Evolutionary conservation across 2,113 vertebrate species (phyloP), one percentile per base, ranked within the genome.

Genomic region (Mesembrinibis cayennensis): DNA sequence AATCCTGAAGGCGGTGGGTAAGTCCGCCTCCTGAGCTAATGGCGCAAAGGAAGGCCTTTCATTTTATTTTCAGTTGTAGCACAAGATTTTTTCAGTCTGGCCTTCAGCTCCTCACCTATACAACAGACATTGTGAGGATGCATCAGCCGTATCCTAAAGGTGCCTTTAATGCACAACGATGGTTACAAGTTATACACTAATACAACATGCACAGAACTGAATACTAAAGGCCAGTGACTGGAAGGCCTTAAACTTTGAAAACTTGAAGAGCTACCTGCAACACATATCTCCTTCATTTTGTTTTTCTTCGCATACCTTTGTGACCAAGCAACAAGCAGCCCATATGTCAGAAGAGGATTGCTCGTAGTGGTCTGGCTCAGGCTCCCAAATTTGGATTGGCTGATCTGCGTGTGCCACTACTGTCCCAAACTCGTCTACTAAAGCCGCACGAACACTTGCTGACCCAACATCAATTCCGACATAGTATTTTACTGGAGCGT

Each of bases 401-500:
- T 98, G 98, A 23, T 99, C 98, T 17, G 98, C 98, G 0, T 98
- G 98, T 69, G 96, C 97, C 90, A 96, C 87, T 71, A 99, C 92
- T 2, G 81, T 79, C 3, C 99, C 99, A 14, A 63, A 70, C 13
- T 90, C 97, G 7, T 99, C 99, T 65, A 99, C 99, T 91, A 99
- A 98, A 5, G 99, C 99, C 0, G 99, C 99, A 1, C 99, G 98
- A 29, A 99, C 99, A 16, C 99, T 99, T 76, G 97, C 98, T 2
- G 99, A 99, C 55, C 99, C 99, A 89, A 99, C 99, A 2, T 99
- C 99, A 79, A 99, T 98, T 3, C 99, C 99, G 38, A 99, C 97
- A 1, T 99, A 99, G 92, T 97, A 99, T 4, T 94, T 73, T 38
- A 56, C 40, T 47, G 63, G 70, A 82, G 69, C 16, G 73, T 91